Evolutionary conservation across 2,888 invertebrate genomes (phyloP).

Genomic region (Hydrotaea cyrtoneurina): DNA sequence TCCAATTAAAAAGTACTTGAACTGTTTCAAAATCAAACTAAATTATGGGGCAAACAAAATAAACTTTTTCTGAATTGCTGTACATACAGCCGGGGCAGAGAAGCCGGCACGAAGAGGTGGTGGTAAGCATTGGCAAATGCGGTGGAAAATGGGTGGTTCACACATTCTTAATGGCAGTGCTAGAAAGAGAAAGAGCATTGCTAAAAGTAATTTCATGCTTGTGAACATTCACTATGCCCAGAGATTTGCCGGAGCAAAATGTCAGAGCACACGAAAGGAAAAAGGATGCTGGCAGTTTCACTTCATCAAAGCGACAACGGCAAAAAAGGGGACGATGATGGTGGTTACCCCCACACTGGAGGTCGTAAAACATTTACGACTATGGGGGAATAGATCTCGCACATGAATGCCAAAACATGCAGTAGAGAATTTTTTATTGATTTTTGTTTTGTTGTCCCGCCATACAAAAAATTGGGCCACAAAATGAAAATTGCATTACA

Average conservation of each 20-base stretch:
- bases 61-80: slow-evolving; percentile 10
- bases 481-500: not conserved
- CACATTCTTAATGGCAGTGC: too few species aligned
- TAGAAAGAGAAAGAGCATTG: slow-evolving; percentile 52
- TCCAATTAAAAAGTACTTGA: slow-evolving; percentile 72
- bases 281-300: slow-evolving; percentile 47
- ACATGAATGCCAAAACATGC: not conserved
- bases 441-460: too few species aligned
- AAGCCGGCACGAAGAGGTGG: not conserved
- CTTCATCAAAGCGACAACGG: not conserved
- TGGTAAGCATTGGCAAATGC: slow-evolving; percentile 10
- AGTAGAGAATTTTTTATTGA: too few species aligned
- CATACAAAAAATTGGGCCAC: not conserved
- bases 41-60: slow-evolving; percentile 61
- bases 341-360: too few species aligned
- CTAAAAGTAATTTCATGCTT: slow-evolving; percentile 62
- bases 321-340: not conserved
- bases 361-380: slow-evolving; percentile 1
- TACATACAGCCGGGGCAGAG: not conserved
- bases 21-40: slow-evolving; percentile 67
- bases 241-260: slow-evolving; percentile 26
- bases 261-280: slow-evolving; percentile 3
- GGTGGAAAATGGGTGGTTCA: not conserved
- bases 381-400: not conserved
- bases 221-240: slow-evolving; percentile 46